Evolutionary conservation across 1,140 invertebrate species (phyloP), one percentile per base, ranked within the genome.

Genomic region (Gryon sp.): DNA sequence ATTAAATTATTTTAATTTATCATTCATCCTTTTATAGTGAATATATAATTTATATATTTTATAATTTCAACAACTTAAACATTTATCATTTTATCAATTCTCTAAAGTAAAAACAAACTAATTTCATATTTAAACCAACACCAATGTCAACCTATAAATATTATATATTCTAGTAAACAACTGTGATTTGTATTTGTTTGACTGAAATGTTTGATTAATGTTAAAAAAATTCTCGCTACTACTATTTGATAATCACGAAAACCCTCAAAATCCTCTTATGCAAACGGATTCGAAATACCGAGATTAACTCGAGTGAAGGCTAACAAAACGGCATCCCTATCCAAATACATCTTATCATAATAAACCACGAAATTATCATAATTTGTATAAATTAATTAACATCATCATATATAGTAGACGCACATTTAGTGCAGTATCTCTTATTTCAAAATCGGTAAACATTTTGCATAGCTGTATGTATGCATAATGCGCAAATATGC

Each of bases 401-500:
- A 72, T 60, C 55, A 12, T 32, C n/a, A n/a, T n/a, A n/a, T n/a
- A n/a, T n/a, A n/a, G 50, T 28, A 0, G n/a, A 1, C 6, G n/a
- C 12, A 5, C 32, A 36, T 43, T 2, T 45, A 34, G n/a, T 34
- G n/a, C n/a, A n/a, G n/a, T n/a, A n/a, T 22, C 50, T 46, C 40
- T 59, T 55, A 46, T 46, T 46, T 55, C 24, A 32, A 55, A 62
- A 72, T 62, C 46, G 38, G 28, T 12, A 41, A 46, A 9, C 20
- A 24, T 26, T 62, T 26, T 22, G 16, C 52, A 53, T 34, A 46
- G 12, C 34, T 34, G 30, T 41, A 24, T 36, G n/a, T n/a, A n/a
- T n/a, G n/a, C n/a, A 60, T 70, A 73, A 68, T 63, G 30, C 60
- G 18, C 12, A 20, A 28, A 76, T 66, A 79, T 80, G 77, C 79